phyloP scores from a whole-genome alignment of 2,113 vertebrate species.

The Tetrax tetrax region DNA sequence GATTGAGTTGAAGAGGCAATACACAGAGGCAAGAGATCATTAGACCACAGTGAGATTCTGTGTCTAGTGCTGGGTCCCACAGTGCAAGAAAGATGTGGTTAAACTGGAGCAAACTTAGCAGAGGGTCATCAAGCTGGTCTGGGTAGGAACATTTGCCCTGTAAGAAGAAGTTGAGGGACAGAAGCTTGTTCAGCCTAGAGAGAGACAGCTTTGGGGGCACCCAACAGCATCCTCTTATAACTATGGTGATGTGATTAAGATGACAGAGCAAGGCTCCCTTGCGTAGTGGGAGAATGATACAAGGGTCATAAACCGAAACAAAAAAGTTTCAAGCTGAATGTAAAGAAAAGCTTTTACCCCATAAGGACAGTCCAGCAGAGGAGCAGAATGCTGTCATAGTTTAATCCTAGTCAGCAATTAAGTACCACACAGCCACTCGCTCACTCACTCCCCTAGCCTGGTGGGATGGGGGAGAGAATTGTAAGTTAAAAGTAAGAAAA shows the following conservation, averaged over 20 bases:
- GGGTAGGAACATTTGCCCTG: accelerated
- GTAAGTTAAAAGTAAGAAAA: no score
- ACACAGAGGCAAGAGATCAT: not conserved
- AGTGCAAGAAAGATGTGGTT: not conserved
- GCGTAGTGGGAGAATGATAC: not conserved
- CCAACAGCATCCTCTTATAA: not conserved
- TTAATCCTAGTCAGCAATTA: no score
- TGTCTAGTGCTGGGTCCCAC: accelerated
- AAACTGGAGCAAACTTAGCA: not conserved
- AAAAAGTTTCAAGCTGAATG: not conserved
- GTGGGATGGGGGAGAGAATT: no score
- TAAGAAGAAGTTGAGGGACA: not conserved
- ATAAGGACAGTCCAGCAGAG: not conserved
- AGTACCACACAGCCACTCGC: no score
- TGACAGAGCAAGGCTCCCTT: not conserved
- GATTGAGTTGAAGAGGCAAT: not conserved
- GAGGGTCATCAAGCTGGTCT: not conserved
- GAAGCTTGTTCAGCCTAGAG: not conserved
- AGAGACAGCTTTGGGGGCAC: not conserved
- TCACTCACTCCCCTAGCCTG: no score
- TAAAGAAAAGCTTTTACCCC: not conserved
- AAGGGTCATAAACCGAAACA: not conserved
- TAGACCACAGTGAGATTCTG: not conserved
- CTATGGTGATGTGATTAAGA: not conserved
- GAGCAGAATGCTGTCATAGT: not conserved